Base-by-base conservation (phyloP, 2,797 vertebrate genomes). In the Rhinichthys osculus region DNA sequence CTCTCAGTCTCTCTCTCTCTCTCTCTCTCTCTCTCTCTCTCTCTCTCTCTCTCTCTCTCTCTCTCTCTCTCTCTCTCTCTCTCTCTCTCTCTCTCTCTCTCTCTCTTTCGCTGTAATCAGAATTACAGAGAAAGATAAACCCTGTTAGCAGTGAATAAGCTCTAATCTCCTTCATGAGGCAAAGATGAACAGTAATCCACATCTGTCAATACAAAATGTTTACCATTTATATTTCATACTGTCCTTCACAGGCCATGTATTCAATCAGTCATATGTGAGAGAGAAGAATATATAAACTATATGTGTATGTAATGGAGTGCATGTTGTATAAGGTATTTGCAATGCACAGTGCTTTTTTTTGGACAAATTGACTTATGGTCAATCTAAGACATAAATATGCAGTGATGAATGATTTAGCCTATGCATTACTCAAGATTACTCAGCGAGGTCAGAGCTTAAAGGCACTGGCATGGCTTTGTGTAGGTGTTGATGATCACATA, bases 171-270 rank as follows among this genome's bases (percentile, higher is more conserved):
- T 87, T 93, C 90, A 94, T 90, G 92, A 95, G 93, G 94, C 93
- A 94, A 95, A 95, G 93, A 95, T 94, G 92, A 95, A 93, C 92
- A 95, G 93, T 95, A 95, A 95, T 96, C 94, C 95, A 95, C 95
- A 95, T 95, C 94, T 96, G 94, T 95, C 92, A 93, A 92, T 93
- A 93, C 94, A 94, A 95, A 85, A 95, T 94, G 94, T 95, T 94
- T 94, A 92, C 90, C 85, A 83, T 89, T 93, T 92, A 93, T 93
- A 93, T 94, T 95, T 95, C 91, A 91, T 93, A 93, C 89, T 88
- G 92, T 87, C 91, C 91, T 91, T 91, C 85, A 82, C 81, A 79
- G 79, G 64, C 74, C 64, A 67, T 78, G n/a, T 78, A 44, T 67
- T 30, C 50, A 76, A 47, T 14, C 50, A 35, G 21, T 76, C 30